A percentile compares a stretch with the other conserved stretches of the same genome.
Conservation (phyloP, 2,888 invertebrate species). For the Mesochorus sp. region DNA sequence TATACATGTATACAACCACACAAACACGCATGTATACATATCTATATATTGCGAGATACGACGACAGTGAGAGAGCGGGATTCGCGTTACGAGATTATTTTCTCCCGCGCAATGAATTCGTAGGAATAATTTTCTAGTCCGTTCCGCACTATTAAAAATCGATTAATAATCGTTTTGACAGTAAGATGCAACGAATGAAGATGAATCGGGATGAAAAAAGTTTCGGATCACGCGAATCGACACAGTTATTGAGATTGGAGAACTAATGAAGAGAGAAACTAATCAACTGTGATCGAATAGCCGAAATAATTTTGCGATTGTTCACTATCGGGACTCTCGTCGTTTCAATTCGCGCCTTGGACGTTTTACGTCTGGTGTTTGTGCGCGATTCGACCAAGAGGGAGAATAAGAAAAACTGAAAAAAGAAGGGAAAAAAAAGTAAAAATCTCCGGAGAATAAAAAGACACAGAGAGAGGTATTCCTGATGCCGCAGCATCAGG, state of each 20-base stretch:
- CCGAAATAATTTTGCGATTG: no score
- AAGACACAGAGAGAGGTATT: slow-evolving; percentile 19
- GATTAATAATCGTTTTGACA: background rate
- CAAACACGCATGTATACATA: background rate
- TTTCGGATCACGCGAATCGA: background rate
- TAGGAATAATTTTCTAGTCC: background rate
- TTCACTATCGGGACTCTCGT: no score
- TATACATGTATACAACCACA: background rate
- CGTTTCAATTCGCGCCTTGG: background rate
- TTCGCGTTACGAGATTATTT: slow-evolving; percentile 16
- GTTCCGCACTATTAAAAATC: slow-evolving; percentile 7
- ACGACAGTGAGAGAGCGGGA: background rate
- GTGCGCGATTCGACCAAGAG: background rate
- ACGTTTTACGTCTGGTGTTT: no score
- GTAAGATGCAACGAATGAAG: background rate
- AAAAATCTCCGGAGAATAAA: background rate
- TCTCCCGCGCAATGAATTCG: background rate
- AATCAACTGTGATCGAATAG: no score
- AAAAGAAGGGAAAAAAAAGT: background rate
- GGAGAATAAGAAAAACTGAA: background rate
- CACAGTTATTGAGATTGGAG: no score
- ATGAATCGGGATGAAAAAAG: background rate
- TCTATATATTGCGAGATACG: background rate
- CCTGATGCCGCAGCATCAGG: slow-evolving; percentile 42
- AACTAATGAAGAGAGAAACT: no score